A percentile compares a stretch with the other conserved stretches of the same genome.
Conservation (phyloP, 2,888 invertebrate genomes). For the Sinhomidia bicolor region DNA sequence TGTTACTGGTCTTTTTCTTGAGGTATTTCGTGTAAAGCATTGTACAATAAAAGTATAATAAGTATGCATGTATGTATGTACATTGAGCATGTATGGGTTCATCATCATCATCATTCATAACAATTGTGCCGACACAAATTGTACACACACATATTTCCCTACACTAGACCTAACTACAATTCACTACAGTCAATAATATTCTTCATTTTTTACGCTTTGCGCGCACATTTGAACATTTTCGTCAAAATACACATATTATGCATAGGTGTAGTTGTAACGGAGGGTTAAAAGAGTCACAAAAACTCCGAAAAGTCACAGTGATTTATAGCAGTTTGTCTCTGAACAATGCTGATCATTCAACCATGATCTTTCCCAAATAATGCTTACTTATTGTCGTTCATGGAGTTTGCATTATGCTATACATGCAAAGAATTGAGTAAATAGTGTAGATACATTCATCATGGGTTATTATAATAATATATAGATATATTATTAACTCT, state of each 20-base stretch:
- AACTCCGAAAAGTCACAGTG: constrained; percentile 56
- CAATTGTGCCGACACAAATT: constrained; percentile 52
- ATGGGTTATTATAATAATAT: constrained; percentile 23
- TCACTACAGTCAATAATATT: constrained; percentile 61
- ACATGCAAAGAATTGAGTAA: constrained; percentile 13
- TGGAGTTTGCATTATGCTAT: not conserved
- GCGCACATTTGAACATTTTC: constrained; percentile 5
- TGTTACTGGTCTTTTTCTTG: constrained; percentile 25
- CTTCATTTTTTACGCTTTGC: constrained; percentile 49
- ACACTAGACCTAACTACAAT: constrained; percentile 22
- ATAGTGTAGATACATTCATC: constrained; percentile 34
- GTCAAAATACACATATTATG: not conserved
- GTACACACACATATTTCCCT: constrained; percentile 18
- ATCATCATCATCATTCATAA: not conserved
- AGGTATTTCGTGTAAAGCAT: constrained; percentile 1
- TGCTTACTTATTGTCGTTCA: constrained; percentile 41
- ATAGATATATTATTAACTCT: constrained; percentile 38
- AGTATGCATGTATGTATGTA: not conserved
- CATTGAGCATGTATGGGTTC: no score
- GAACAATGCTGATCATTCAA: constrained; percentile 67
- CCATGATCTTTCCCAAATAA: constrained; percentile 58
- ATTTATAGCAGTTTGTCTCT: constrained; percentile 71
- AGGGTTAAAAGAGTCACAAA: constrained; percentile 50
- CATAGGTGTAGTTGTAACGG: not conserved
- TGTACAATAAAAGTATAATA: not conserved